Percentiles rank a stretch among this genome's conserved stretches.
Evolutionary conservation across 2,888 invertebrate species (phyloP).

Genomic region (Apotomis betuletana): DNA sequence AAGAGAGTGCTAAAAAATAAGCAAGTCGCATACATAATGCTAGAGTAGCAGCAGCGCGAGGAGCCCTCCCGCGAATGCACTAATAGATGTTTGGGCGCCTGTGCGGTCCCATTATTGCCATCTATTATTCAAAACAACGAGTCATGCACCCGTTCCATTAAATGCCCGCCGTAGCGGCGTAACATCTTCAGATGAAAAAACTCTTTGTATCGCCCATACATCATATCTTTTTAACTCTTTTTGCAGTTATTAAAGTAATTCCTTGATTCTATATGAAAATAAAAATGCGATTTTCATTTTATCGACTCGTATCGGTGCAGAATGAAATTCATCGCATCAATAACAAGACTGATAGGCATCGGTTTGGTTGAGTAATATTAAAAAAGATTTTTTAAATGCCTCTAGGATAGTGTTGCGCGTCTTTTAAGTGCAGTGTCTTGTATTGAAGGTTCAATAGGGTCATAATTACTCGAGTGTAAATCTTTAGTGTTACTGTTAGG

Average conservation of each 20-base stretch:
- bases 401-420: constrained; percentile 64
- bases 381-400: constrained; percentile 67
- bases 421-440: constrained; percentile 76
- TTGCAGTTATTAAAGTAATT: constrained; percentile 78
- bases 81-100: constrained; percentile 58
- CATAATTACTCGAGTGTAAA: constrained; percentile 56
- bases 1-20: constrained; percentile 1
- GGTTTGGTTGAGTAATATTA: constrained; percentile 64
- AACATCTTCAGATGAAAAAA: constrained; percentile 67
- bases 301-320: constrained; percentile 65
- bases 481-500: constrained; percentile 19
- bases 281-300: constrained; percentile 73
- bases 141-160: constrained; percentile 76
- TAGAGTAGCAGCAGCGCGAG: background rate
- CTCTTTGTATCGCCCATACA: constrained; percentile 65
- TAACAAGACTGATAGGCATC: constrained; percentile 78
- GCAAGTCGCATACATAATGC: constrained; percentile 7
- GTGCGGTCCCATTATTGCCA: constrained; percentile 67
- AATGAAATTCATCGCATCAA: constrained; percentile 74
- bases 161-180: constrained; percentile 65
- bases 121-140: constrained; percentile 74
- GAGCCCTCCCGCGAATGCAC: constrained; percentile 35
- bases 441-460: constrained; percentile 62
- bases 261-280: constrained; percentile 64
- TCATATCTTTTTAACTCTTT: constrained; percentile 60